phyloP scores from a whole-genome alignment of 2,797 vertebrate species.

The Anableps anableps region DNA sequence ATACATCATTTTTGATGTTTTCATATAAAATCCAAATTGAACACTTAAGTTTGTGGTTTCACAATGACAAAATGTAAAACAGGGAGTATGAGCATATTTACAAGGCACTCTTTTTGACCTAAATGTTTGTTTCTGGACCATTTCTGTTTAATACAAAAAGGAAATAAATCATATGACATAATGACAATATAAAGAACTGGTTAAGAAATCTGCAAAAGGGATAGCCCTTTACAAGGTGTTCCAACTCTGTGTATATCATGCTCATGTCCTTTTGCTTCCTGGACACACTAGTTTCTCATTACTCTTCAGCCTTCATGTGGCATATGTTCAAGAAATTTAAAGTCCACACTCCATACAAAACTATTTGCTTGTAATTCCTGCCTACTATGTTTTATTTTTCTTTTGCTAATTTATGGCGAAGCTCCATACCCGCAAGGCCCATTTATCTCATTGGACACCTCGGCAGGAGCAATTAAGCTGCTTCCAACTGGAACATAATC shows the following conservation, averaged over 20 bases:
- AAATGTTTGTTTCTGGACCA: not conserved
- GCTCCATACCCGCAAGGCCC: constrained; percentile 35
- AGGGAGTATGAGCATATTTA: not conserved
- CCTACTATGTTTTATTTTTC: constrained; percentile 47
- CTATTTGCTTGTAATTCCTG: constrained; percentile 59
- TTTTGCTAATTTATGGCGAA: constrained; percentile 64
- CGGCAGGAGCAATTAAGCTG: constrained; percentile 53
- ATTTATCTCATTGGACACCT: constrained; percentile 51
- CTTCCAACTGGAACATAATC: constrained; percentile 40
- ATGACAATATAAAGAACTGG: constrained; percentile 42
- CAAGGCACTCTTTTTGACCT: not conserved
- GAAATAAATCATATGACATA: constrained; percentile 44
- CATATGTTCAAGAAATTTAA: constrained; percentile 73
- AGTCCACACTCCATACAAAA: constrained; percentile 51
- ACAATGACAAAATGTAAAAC: not conserved
- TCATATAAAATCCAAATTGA: not conserved
- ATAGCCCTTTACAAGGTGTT: constrained; percentile 57
- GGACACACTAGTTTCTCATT: constrained; percentile 77
- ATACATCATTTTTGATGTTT: not conserved
- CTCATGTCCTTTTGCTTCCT: constrained; percentile 70
- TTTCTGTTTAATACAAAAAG: constrained; percentile 4
- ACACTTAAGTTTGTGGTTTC: not conserved
- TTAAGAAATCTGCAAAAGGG: constrained; percentile 57
- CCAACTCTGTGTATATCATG: constrained; percentile 66
- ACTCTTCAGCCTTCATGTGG: constrained; percentile 57